phyloP scores from a whole-genome alignment of 1,140 invertebrate genomes.

The Anthonomus grandis region DNA sequence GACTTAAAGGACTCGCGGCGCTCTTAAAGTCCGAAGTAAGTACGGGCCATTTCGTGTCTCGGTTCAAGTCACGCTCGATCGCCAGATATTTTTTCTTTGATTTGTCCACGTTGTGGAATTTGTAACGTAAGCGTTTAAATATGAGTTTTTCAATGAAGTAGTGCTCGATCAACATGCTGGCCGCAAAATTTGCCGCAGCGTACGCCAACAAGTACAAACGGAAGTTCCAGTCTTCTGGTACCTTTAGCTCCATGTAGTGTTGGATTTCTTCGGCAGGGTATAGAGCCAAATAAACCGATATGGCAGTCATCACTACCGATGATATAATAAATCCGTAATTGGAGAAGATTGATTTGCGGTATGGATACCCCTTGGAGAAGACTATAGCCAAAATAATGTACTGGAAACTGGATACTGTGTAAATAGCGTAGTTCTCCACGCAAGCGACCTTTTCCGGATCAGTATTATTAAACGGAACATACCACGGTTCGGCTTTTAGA shows the following conservation, averaged over 20 bases:
- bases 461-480: slow-evolving; percentile 55
- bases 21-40: slow-evolving; percentile 47
- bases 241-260: slow-evolving; percentile 59
- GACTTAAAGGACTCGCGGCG: slow-evolving; percentile 40
- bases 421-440: slow-evolving; percentile 83
- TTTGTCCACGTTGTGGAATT: slow-evolving; percentile 56
- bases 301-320: slow-evolving; percentile 59
- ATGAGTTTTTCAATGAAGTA: slow-evolving; percentile 60
- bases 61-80: slow-evolving; percentile 57
- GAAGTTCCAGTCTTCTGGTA: slow-evolving; percentile 65
- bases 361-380: slow-evolving; percentile 89
- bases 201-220: slow-evolving; percentile 60
- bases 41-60: slow-evolving; percentile 60
- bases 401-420: slow-evolving; percentile 85
- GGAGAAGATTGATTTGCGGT: slow-evolving; percentile 76
- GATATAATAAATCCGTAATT: slow-evolving; percentile 69
- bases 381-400: slow-evolving; percentile 89
- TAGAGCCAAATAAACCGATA: slow-evolving; percentile 70
- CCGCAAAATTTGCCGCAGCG: slow-evolving; percentile 58
- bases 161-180: slow-evolving; percentile 61
- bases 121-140: slow-evolving; percentile 54
- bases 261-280: slow-evolving; percentile 64
- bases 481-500: slow-evolving; percentile 72
- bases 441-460: slow-evolving; percentile 54
- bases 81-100: slow-evolving; percentile 60